Base-by-base conservation (phyloP, 2,113 vertebrate genomes). In the Brachyistius frenatus region DNA sequence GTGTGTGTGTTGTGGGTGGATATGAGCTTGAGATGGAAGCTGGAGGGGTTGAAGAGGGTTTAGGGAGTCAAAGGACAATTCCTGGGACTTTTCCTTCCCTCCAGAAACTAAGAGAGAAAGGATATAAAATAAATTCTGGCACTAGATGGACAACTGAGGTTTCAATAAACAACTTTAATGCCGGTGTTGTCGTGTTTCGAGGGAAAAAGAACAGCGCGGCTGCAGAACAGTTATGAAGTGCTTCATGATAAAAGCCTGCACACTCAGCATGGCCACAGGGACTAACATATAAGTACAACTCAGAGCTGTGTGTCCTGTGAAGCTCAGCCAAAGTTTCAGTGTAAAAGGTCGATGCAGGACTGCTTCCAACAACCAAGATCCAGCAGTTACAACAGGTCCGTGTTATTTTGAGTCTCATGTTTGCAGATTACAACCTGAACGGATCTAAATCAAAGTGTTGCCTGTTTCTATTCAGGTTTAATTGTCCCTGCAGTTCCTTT, bases 81-180 rank as follows among this genome's bases (percentile, higher is more conserved):
- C 95, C 95, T 95, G 91, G 92, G 94, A 92, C 95, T 95, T 94
- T 92, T 91, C 10, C 52, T 88, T 90, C 88, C 92, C 95, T 93
- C 63, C 90, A 83, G 90, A 93, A 94, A 95, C 91, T 94, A 94
- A 61, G 39, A 66, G 13, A 66, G 7, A 0, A 57, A 56, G 2
- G 15, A 16, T 41, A 15, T 31, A 2, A 7, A 46, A 23, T 8
- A 39, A 31, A 47, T 62, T 32, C 37, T 61, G 64, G 74, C 68
- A 36, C 47, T 32, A 4, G 52, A 65, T 33, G 62, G 72, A 65
- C 80, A 57, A 61, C 56, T 9, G 47, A 63, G 58, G 16, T 47
- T 49, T 63, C 62, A 54, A 54, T 75, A 78, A 66, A 53, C 52
- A 31, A 32, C 30, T 55, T 77, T 62, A 66, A 52, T 50, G 68